Evolutionary conservation across 2,888 invertebrate genomes (phyloP), one percentile per base, ranked within the genome.

Genomic region (Clunio marinus): DNA sequence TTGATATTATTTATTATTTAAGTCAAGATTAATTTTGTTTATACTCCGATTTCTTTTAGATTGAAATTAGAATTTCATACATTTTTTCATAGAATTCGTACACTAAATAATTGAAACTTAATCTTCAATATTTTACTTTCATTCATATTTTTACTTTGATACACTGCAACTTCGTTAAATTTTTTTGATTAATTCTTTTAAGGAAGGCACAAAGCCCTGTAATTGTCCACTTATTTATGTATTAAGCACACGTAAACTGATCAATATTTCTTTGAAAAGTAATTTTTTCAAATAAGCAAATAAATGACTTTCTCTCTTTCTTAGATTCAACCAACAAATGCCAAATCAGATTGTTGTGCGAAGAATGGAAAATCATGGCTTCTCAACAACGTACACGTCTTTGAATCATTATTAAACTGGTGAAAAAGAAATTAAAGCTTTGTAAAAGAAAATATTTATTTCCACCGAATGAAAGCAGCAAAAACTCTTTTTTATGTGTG

Each of bases 401-500:
- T 22, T n/a, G 51, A 51, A 51, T 10, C 41, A 41, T 41, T 41
- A 41, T 15, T 3, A 41, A 15, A 41, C 51, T 51, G 17, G 5
- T 41, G 22, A 51, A 51, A 17, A 51, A 51, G 22, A 51, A 51
- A 41, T 41, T 10, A 15, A 10, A 41, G 41, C n/a, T 10, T 22
- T 51, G 8, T 51, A 22, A 13, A 51, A 51, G 10, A 4, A 20
- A 51, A 22, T 22, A 17, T 8, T 20, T 51, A 20, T 58, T 24
- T 58, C 24, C n/a, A 27, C 58, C 15, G 51, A 51, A 41, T 7
- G 22, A 22, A 22, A 17, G 22, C 3, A 17, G 51, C 17, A 51
- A 51, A 20, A 3, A 32, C 28, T 17, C 45, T 65, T 46, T 27
- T 13, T 15, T 24, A 46, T 65, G 37, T 65, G 46, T 37, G 35